Evolutionary conservation across 1,140 invertebrate genomes (phyloP), one percentile per base, ranked within the genome.

Genomic region (Melanaphis sacchari): DNA sequence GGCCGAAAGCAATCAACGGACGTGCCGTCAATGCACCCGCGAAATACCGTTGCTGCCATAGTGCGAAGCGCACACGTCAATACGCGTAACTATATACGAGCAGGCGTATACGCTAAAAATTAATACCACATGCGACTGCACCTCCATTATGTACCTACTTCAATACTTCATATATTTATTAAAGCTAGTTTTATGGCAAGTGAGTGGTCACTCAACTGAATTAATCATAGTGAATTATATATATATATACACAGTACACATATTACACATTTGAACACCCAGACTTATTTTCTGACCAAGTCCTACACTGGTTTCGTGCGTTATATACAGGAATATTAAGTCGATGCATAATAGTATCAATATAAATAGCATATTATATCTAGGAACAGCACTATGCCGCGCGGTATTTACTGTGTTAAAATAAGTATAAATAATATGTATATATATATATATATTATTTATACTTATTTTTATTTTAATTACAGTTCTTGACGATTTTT

Each of bases 1-100:
- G 88, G 88, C 24, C 52, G 52, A 54, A 90, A 90, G 88, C 88
- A 90, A 90, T 90, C 88, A 59, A 54, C 88, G 38, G 88, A 59
- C 88, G 49, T 52, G 87, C 87, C 87, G 87, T 49, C 43, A 52
- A 52, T 15, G 43, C 4, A 4, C 31, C 41, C 82, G 38, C 41
- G 26, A 31, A 43, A 87, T 41, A 87, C 41, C 41, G 31, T 46
- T 43, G 31, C 85, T 26, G 21, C 22, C 76, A 36, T 36, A 82
- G 26, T 41, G 84, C 40, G 41, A 43, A 85, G 43, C 84, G 84
- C 84, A 46, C 43, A 46, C 84, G 84, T 87, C 84, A 87, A 87
- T 41, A 41, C 82, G 82, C 82, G 38, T 84, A 84, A 40, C 22
- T 41, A 40, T 84, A 24, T 40, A 21, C 21, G 21, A 21, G 8